These are phyloP conservation scores for Halcyon leucocephala DNA, from an alignment of 2,797 vertebrate species.

Conservation along the genomic window DNA sequence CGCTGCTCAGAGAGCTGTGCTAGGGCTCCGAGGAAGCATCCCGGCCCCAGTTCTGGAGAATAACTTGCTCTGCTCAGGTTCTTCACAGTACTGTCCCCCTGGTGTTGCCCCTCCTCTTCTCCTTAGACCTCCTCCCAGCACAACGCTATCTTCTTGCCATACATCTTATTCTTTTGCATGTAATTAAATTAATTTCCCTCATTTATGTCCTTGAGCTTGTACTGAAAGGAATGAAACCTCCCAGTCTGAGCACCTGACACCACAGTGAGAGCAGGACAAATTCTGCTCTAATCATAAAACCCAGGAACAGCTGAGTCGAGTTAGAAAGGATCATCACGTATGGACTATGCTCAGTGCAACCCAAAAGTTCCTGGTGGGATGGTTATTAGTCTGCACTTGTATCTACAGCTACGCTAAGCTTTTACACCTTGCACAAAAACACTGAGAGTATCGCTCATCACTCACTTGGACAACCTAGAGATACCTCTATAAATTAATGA, in stretches of 20 bases:
- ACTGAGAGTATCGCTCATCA: neutral
- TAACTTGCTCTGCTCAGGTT: neutral
- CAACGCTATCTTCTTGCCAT: neutral
- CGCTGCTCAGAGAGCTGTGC: neutral
- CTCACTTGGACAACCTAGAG: neutral
- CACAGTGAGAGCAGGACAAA: neutral
- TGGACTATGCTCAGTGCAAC: neutral
- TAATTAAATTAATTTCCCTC: neutral
- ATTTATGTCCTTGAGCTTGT: neutral
- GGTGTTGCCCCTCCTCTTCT: neutral
- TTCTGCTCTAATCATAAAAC: neutral
- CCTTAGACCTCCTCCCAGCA: neutral
- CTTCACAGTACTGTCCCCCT: neutral
- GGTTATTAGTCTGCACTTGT: fast-evolving
- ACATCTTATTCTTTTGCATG: neutral
- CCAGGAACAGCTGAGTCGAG: neutral
- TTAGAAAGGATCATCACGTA: neutral
- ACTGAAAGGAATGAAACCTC: neutral
- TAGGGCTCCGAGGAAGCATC: neutral
- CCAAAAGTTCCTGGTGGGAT: neutral
- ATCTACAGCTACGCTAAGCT: neutral
- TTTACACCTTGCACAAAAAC: neutral
- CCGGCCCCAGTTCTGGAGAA: neutral
- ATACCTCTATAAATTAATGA: constrained; percentile 27
- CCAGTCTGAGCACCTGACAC: neutral